Conservation (phyloP, 1,140 invertebrate genomes). For the Penaeus chinensis region DNA sequence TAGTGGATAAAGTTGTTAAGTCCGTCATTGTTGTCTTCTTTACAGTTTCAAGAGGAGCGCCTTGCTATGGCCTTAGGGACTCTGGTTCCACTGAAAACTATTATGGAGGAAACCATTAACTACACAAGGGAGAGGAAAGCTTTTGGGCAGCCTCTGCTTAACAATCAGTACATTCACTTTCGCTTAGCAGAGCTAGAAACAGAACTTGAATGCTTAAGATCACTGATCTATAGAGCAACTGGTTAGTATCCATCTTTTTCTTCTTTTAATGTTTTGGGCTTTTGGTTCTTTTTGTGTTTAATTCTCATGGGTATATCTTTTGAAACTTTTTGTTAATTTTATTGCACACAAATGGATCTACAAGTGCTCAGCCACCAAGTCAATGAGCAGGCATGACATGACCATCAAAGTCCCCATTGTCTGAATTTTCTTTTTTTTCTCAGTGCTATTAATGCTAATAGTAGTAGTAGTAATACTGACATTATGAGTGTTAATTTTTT, state of each 20-base stretch:
- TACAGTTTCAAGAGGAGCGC: constrained; percentile 73
- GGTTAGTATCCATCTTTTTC: constrained; percentile 60
- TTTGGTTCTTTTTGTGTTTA: not conserved
- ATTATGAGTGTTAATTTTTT: too few relatives aligned
- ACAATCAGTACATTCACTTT: constrained; percentile 85
- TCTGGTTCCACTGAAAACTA: constrained; percentile 92
- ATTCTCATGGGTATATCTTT: not conserved
- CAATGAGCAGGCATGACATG: too few relatives aligned
- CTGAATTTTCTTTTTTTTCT: too few relatives aligned
- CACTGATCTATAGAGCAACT: constrained; percentile 58
- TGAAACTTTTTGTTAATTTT: too few relatives aligned
- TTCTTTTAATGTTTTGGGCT: not conserved
- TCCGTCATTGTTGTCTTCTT: not conserved
- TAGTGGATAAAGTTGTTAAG: too few relatives aligned
- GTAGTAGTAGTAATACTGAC: too few relatives aligned
- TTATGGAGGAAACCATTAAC: constrained; percentile 91
- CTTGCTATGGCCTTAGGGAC: constrained; percentile 97
- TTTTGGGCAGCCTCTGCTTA: constrained; percentile 87
- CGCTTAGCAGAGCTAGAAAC: constrained; percentile 96
- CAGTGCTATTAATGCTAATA: too few relatives aligned
- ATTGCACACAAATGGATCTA: too few relatives aligned
- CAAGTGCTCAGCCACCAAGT: too few relatives aligned
- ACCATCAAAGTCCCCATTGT: too few relatives aligned
- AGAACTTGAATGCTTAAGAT: constrained; percentile 80
- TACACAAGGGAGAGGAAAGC: constrained; percentile 94